Evolutionary conservation across 2,113 vertebrate genomes (phyloP).

Genomic region (Oxyruncus cristatus): DNA sequence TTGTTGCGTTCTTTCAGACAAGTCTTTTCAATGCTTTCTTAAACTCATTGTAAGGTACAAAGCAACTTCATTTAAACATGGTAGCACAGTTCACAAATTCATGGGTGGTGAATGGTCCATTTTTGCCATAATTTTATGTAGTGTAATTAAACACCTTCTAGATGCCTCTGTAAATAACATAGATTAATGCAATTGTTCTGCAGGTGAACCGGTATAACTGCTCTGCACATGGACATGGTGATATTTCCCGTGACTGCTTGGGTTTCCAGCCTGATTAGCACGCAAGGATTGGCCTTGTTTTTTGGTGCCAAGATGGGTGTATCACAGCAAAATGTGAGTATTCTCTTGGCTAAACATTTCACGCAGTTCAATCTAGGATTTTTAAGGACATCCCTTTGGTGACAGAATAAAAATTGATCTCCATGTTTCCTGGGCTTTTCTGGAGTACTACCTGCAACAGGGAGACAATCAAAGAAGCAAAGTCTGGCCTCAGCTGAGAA

Average conservation of each 20-base stretch:
- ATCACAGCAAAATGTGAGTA: background rate
- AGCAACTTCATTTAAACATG: background rate
- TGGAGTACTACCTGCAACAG: background rate
- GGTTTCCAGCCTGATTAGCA: background rate
- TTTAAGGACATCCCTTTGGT: background rate
- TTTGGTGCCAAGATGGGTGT: background rate
- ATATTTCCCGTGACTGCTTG: background rate
- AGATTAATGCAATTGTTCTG: background rate
- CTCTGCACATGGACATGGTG: background rate
- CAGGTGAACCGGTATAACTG: background rate
- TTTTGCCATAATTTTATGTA: background rate
- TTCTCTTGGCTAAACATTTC: background rate
- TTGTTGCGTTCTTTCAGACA: background rate
- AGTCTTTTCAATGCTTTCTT: background rate
- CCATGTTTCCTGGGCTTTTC: rapidly evolving
- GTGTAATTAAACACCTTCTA: background rate
- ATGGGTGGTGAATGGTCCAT: background rate
- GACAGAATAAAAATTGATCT: background rate
- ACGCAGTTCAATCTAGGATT: background rate
- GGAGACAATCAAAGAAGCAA: background rate
- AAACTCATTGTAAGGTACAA: background rate
- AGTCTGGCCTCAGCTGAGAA: background rate
- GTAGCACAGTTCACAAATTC: background rate
- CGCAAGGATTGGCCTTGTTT: background rate
- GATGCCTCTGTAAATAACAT: background rate